These are phyloP conservation scores for Carcharodon carcharias DNA, from an alignment of 2,797 vertebrate genomes.

Conservation along the genomic window DNA sequence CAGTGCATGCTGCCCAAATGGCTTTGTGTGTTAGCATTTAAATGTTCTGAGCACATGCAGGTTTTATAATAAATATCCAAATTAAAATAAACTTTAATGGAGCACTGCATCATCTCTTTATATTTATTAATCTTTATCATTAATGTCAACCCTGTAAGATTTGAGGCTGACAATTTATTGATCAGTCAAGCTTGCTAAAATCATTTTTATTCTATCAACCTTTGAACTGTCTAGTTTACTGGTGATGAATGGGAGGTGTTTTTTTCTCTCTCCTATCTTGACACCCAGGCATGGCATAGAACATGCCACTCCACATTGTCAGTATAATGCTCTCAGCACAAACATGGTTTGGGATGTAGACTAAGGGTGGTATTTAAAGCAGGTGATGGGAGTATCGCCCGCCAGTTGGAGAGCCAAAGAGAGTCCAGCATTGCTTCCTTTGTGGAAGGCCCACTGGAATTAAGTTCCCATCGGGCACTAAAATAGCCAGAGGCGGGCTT, in stretches of 20 bases:
- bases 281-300: not conserved
- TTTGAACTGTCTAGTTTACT: not conserved
- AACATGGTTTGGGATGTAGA: not conserved
- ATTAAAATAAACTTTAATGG: slow-evolving; percentile 29
- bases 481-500: no score
- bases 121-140: not conserved
- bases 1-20: not conserved
- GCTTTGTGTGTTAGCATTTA: slow-evolving; percentile 5
- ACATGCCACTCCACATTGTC: not conserved
- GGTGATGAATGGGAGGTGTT: not conserved
- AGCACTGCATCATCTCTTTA: not conserved
- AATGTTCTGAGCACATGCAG: slow-evolving; percentile 6
- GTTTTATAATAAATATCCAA: slow-evolving; percentile 27
- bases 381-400: no score
- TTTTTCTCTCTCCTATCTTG: not conserved
- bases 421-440: no score
- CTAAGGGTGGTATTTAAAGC: not conserved
- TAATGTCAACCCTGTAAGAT: not conserved
- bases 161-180: not conserved
- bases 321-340: no score
- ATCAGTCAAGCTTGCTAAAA: not conserved
- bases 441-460: no score
- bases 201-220: not conserved
- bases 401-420: no score
- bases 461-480: no score